A percentile compares a stretch with the other conserved stretches of the same genome.
These are phyloP conservation scores for Scaeva pyrastri DNA, from an alignment of 2,888 invertebrate species.

Conservation along the genomic window DNA sequence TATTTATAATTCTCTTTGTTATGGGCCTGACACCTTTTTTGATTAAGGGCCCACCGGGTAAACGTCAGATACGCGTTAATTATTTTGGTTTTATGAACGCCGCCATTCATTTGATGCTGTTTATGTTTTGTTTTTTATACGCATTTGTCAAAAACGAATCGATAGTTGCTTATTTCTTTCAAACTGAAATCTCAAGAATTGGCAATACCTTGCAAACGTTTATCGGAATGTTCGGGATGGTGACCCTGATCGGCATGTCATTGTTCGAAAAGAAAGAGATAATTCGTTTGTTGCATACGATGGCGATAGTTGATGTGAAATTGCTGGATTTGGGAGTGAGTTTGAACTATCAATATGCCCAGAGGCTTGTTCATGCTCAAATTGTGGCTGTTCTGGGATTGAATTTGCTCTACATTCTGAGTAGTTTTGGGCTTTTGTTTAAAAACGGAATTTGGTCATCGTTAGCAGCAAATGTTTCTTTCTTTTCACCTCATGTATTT, in stretches of 20 bases:
- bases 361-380: slow-evolving; percentile 78
- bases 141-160: slow-evolving; percentile 81
- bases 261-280: slow-evolving; percentile 78
- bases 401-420: slow-evolving; percentile 79
- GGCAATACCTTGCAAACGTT: slow-evolving; percentile 82
- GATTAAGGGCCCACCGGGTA: slow-evolving; percentile 76
- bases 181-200: slow-evolving; percentile 81
- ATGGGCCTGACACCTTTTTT: slow-evolving; percentile 82
- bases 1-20: slow-evolving; percentile 80
- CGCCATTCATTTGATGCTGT: slow-evolving; percentile 79
- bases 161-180: slow-evolving; percentile 83
- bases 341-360: slow-evolving; percentile 80
- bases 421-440: slow-evolving; percentile 80
- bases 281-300: slow-evolving; percentile 78
- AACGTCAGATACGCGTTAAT: slow-evolving; percentile 78
- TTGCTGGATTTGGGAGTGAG: slow-evolving; percentile 80
- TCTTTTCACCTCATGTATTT: slow-evolving; percentile 82
- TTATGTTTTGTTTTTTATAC: slow-evolving; percentile 81
- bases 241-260: slow-evolving; percentile 80
- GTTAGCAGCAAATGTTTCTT: slow-evolving; percentile 81
- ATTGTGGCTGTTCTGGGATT: slow-evolving; percentile 78
- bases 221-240: slow-evolving; percentile 81
- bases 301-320: slow-evolving; percentile 78
- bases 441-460: slow-evolving; percentile 81
- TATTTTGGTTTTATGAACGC: slow-evolving; percentile 80